These are phyloP conservation scores for Aphelinus atriplicis DNA, from an alignment of 1,140 invertebrate species.

Conservation along the genomic window DNA sequence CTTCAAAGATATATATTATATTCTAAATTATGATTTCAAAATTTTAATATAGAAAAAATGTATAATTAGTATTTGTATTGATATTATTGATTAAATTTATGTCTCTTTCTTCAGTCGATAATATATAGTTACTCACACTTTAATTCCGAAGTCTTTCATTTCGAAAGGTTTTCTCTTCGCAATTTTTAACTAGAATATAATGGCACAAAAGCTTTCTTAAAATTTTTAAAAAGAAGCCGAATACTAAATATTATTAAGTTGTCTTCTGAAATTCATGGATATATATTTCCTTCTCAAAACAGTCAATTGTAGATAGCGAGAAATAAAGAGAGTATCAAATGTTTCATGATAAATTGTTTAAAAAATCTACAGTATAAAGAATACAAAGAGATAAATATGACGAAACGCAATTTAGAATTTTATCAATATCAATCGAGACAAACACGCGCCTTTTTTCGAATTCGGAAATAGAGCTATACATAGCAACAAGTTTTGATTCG, in stretches of 20 bases:
- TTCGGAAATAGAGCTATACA: slow-evolving; percentile 12
- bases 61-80: slow-evolving; percentile 3
- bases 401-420: not conserved
- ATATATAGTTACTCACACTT: not conserved
- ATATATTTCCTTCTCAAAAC: slow-evolving; percentile 2
- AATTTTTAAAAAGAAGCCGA: too few species aligned
- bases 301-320: not conserved
- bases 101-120: slow-evolving; percentile 1
- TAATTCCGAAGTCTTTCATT: too few species aligned
- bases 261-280: not conserved
- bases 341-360: not conserved
- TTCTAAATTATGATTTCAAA: not conserved
- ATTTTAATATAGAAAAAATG: slow-evolving; percentile 10
- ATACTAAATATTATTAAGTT: not conserved
- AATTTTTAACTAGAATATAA: too few species aligned
- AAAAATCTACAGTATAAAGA: slow-evolving; percentile 20
- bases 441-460: slow-evolving; percentile 4
- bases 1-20: not conserved
- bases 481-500: slow-evolving; percentile 4
- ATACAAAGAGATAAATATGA: slow-evolving; percentile 7
- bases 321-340: slow-evolving; percentile 6
- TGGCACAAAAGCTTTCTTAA: too few species aligned
- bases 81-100: slow-evolving; percentile 18
- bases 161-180: too few species aligned
- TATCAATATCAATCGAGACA: not conserved